phyloP scores from a whole-genome alignment of 2,888 invertebrate genomes.

The Watsonalla binaria region DNA sequence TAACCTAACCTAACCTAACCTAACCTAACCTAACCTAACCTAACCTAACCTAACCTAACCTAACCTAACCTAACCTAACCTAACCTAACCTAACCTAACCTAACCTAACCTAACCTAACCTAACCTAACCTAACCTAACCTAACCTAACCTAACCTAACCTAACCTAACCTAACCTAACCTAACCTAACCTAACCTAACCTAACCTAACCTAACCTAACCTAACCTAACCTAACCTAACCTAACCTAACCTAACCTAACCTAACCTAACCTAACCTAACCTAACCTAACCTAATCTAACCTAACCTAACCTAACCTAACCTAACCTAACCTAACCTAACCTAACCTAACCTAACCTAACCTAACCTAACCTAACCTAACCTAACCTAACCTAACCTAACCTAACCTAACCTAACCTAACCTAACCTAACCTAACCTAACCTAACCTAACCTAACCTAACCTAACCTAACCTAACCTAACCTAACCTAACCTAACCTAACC shows the following conservation, averaged over 20 bases:
- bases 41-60: constrained; percentile 18
- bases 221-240: constrained; percentile 10
- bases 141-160: constrained; percentile 13
- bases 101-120: constrained; percentile 17
- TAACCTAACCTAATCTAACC: constrained; percentile 10
- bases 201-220: constrained; percentile 9
- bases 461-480: no score
- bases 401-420: no score
- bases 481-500: no score
- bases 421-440: no score
- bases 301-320: constrained; percentile 4
- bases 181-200: constrained; percentile 10
- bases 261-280: constrained; percentile 10
- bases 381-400: no score
- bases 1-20: constrained; percentile 8
- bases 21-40: constrained; percentile 15
- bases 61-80: constrained; percentile 20
- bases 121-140: constrained; percentile 19
- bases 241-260: constrained; percentile 10
- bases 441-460: no score
- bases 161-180: constrained; percentile 8
- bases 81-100: constrained; percentile 21
- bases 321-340: constrained; percentile 13
- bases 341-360: no score
- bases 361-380: no score